Percentiles rank a stretch among this genome's conserved stretches.
Conservation (phyloP, 1,140 invertebrate genomes). For the Drosophila cardini region DNA sequence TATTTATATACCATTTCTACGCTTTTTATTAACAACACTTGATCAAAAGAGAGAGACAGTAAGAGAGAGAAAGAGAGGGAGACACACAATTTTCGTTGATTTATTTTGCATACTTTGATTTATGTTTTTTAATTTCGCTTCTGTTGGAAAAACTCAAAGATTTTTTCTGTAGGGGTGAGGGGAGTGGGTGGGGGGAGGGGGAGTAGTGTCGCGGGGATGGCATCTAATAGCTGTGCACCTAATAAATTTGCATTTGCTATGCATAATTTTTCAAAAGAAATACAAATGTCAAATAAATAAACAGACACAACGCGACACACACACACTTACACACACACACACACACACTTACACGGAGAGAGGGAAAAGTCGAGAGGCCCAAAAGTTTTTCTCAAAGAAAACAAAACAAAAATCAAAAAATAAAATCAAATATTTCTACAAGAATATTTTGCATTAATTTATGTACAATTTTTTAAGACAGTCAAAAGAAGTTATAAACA, state of each 20-base stretch:
- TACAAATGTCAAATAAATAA: constrained; percentile 75
- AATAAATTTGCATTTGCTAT: constrained; percentile 75
- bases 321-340: constrained; percentile 11
- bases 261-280: constrained; percentile 64
- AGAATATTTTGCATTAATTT: constrained; percentile 23
- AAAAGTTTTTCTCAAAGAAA: constrained; percentile 8
- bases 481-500: constrained; percentile 16
- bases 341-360: constrained; percentile 2
- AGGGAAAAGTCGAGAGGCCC: neutral
- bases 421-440: constrained; percentile 12
- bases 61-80: neutral
- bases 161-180: no score
- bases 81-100: constrained; percentile 63
- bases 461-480: constrained; percentile 4
- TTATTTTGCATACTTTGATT: constrained; percentile 72
- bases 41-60: constrained; percentile 11
- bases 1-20: constrained; percentile 51
- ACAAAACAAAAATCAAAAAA: constrained; percentile 20
- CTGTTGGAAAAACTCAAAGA: constrained; percentile 36
- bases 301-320: constrained; percentile 18
- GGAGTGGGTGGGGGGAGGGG: no score
- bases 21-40: constrained; percentile 23
- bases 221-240: constrained; percentile 55
- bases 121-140: constrained; percentile 72
- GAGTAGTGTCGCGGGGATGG: neutral